Evolutionary conservation across 2,797 vertebrate species (phyloP).

Genomic region (Hoplostethus atlanticus): DNA sequence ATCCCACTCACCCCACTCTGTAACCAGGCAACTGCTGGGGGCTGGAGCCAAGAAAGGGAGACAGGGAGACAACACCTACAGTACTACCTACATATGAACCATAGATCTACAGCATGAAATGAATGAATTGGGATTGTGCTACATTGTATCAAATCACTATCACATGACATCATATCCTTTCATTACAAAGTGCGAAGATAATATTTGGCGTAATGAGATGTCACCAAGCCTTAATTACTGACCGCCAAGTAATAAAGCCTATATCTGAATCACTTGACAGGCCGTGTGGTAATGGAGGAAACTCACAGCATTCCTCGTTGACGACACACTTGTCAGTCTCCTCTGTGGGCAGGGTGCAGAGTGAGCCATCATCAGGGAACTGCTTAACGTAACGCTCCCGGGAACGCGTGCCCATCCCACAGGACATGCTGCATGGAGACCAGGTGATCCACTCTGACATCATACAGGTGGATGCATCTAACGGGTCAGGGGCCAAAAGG

Average conservation of each 20-base stretch:
- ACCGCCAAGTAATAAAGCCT: no score
- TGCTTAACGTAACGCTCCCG: slow-evolving; percentile 97
- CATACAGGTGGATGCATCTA: slow-evolving; percentile 95
- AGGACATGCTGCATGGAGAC: slow-evolving; percentile 95
- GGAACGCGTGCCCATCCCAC: slow-evolving; percentile 91
- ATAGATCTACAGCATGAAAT: not conserved
- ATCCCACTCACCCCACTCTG: slow-evolving; percentile 98
- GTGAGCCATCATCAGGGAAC: slow-evolving; percentile 95
- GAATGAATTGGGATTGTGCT: no score
- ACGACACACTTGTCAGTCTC: slow-evolving; percentile 94
- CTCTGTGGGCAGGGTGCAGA: slow-evolving; percentile 93
- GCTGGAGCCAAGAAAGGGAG: slow-evolving; percentile 75
- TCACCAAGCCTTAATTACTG: no score
- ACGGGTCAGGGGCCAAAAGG: slow-evolving; percentile 11
- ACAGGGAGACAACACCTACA: slow-evolving; percentile 7
- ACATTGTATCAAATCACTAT: no score
- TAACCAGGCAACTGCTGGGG: slow-evolving; percentile 96
- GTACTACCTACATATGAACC: not conserved
- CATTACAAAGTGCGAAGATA: no score
- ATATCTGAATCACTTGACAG: not conserved
- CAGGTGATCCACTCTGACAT: slow-evolving; percentile 99
- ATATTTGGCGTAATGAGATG: no score
- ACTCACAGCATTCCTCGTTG: slow-evolving; percentile 96
- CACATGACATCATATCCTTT: no score
- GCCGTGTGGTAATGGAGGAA: not conserved